Evolutionary conservation across 1,140 invertebrate genomes (phyloP).

Genomic region (Drosophila subobscura): DNA sequence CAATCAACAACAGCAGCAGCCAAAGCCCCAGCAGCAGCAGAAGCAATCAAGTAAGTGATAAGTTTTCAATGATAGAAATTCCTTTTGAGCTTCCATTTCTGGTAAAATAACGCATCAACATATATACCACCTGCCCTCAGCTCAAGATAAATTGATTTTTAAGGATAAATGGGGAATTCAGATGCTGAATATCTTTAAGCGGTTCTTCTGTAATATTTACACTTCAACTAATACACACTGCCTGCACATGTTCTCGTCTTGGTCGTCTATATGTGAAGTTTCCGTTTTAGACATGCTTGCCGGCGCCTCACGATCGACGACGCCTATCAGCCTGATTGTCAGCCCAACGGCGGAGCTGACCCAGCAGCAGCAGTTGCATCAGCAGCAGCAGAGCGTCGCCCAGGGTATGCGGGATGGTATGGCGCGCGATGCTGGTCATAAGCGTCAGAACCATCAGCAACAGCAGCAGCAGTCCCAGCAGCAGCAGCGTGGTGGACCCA

Average conservation of each 20-base stretch:
- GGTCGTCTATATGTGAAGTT: slow-evolving; percentile 69
- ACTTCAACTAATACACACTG: slow-evolving; percentile 20
- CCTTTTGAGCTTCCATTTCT: no score
- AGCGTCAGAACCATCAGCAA: slow-evolving; percentile 78
- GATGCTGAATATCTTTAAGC: background rate
- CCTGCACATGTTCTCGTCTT: slow-evolving; percentile 54
- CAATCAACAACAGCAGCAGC: slow-evolving; percentile 85
- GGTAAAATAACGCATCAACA: no score
- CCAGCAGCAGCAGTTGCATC: slow-evolving; percentile 87
- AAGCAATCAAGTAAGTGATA: slow-evolving; percentile 92
- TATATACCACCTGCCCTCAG: no score
- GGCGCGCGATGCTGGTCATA: slow-evolving; percentile 79
- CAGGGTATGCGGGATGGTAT: slow-evolving; percentile 60
- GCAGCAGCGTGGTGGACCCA: slow-evolving; percentile 64
- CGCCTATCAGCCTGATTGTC: slow-evolving; percentile 89
- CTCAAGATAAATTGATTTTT: no score
- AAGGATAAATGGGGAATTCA: background rate
- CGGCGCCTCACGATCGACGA: slow-evolving; percentile 89
- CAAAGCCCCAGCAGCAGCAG: slow-evolving; percentile 87
- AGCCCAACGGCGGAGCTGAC: slow-evolving; percentile 93
- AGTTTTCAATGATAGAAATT: background rate
- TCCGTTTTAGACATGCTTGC: slow-evolving; percentile 91
- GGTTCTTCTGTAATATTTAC: background rate
- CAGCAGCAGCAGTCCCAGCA: slow-evolving; percentile 61
- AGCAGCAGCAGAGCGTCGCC: slow-evolving; percentile 57